Conservation (phyloP, 2,797 vertebrate species). For the Delichon dasypus region DNA sequence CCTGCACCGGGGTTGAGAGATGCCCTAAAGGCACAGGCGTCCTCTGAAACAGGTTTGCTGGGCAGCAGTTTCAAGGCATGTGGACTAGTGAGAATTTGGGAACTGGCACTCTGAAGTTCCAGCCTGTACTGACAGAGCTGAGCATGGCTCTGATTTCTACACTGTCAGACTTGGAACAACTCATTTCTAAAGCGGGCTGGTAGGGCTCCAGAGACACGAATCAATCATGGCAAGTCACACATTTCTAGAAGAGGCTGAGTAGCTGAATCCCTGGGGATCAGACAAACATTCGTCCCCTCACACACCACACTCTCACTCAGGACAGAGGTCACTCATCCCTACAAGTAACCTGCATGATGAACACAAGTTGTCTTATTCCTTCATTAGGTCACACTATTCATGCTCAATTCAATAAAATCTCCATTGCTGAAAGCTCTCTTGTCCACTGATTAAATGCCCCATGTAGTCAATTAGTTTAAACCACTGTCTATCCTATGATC, state of each 20-base stretch:
- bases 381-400: neutral
- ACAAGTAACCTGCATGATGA: neutral
- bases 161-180: neutral
- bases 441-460: neutral
- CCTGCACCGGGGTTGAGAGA: rapidly evolving
- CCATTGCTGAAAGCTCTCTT: neutral
- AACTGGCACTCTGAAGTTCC: neutral
- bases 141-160: neutral
- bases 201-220: neutral
- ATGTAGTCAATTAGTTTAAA: neutral
- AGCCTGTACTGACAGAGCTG: neutral
- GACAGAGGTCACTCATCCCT: neutral
- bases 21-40: neutral
- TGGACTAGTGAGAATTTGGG: neutral
- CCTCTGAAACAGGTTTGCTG: neutral
- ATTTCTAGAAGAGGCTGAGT: neutral
- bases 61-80: neutral
- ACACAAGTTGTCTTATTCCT: neutral
- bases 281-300: neutral
- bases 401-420: neutral
- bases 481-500: neutral
- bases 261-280: neutral
- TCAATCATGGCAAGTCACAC: neutral
- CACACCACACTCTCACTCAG: neutral
- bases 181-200: neutral